Base-by-base conservation (phyloP, 2,113 vertebrate genomes). In the Mus pahari region DNA sequence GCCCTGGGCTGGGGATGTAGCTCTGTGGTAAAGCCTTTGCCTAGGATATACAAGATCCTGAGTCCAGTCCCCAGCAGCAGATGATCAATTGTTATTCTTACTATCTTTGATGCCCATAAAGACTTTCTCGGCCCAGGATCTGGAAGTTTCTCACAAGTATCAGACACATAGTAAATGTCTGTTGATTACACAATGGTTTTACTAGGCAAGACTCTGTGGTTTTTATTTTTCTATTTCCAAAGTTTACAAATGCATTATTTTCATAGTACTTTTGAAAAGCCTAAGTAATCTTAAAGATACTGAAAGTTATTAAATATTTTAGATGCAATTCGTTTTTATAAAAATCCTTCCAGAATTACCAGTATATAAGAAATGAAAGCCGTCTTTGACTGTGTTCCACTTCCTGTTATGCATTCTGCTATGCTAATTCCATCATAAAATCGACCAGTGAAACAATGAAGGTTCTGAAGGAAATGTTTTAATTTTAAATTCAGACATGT, bases 401-500 rank as follows among this genome's bases (percentile, higher is more conserved):
- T 62, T 42, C n/a, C 62, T 83, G 50, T 33, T 17, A 75, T 92
- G 19, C 42, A 50, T 24, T 68, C 9, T 48, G 22, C 42, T 86
- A 22, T 24, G 28, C 31, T 70, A 5, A 86, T 39, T 73, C 45
- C 4, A 31, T 73, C 70, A 83, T 16, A 82, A 93, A 83, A 83
- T 86, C 60, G 84, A 87, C 55, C 31, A 45, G 79, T 89, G 42
- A 82, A 86, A 74, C 42, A 96, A 12, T 39, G 24, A 84, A 73
- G 53, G n/a, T 92, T 92, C 94, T 79, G 45, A 45, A 86, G 87
- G 28, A 50, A 84, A 93, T 92, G 11, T 8, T 78, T 79, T 9
- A 28, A 94, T 84, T 90, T 96, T 87, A 94, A 95, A 92, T 28
- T 84, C 42, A 95, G 55, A 36, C 39, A 17, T 58, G 77, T 84